Percentiles rank a stretch among this genome's conserved stretches.
Conservation (phyloP, 1,140 invertebrate genomes). For the Ceratina calcarata region DNA sequence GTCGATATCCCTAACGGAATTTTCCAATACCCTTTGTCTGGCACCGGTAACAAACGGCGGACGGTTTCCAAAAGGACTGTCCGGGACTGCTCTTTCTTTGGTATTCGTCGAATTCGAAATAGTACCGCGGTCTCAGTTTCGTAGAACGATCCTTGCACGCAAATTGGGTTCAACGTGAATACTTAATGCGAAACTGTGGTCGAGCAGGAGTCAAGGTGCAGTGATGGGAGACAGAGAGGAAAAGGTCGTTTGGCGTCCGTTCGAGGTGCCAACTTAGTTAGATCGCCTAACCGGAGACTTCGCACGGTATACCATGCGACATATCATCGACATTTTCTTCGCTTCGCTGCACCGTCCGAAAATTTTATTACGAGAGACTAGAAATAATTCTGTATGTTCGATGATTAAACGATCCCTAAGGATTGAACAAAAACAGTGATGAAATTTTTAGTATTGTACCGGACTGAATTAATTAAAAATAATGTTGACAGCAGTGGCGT, state of each 20-base stretch:
- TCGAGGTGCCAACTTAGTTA: conserved; percentile 77
- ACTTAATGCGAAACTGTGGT: conserved; percentile 75
- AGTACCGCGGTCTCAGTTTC: conserved; percentile 67
- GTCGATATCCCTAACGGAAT: not conserved
- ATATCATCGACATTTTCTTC: conserved; percentile 46
- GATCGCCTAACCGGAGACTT: conserved; percentile 71
- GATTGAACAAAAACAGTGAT: too few species aligned
- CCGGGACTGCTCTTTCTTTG: conserved; percentile 39
- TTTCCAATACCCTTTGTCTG: conserved; percentile 16
- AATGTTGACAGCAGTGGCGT: not conserved
- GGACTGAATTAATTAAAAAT: too few species aligned
- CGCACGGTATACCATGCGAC: conserved; percentile 54
- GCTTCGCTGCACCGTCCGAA: conserved; percentile 21
- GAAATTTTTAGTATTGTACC: too few species aligned
- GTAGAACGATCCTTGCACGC: conserved; percentile 76
- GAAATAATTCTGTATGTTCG: not conserved
- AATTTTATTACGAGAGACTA: conserved; percentile 14
- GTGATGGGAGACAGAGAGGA: conserved; percentile 75
- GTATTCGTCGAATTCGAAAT: conserved; percentile 48
- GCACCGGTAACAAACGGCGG: conserved; percentile 1
- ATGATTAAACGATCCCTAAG: too few species aligned
- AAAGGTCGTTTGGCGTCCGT: conserved; percentile 76
- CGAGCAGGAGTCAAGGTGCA: conserved; percentile 75
- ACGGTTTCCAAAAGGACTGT: conserved; percentile 35
- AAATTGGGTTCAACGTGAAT: conserved; percentile 78